Percentiles rank a stretch among this genome's conserved stretches.
Evolutionary conservation across 2,797 vertebrate genomes (phyloP).

Genomic region (Agapornis canus): DNA sequence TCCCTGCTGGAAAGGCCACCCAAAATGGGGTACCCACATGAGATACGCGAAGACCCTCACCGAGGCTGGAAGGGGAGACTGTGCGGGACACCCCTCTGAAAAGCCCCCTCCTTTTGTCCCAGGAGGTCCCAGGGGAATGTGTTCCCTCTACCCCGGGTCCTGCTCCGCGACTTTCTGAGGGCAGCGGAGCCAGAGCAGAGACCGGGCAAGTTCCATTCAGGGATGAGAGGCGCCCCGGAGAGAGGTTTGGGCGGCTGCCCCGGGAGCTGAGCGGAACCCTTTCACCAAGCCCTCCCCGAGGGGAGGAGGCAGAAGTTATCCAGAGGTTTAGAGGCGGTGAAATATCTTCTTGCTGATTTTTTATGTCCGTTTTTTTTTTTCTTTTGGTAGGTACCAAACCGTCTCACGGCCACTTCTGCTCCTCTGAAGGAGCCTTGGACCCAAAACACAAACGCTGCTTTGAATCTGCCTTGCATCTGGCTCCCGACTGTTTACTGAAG

Average conservation of each 20-base stretch:
- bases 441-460: fast-evolving
- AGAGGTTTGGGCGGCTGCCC: background rate
- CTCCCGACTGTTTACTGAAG: background rate
- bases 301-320: background rate
- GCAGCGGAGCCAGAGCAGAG: background rate
- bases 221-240: fast-evolving
- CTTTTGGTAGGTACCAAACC: background rate
- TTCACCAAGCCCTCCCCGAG: background rate
- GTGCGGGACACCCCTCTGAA: background rate
- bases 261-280: fast-evolving
- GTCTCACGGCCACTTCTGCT: background rate
- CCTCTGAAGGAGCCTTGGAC: background rate
- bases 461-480: background rate
- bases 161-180: fast-evolving
- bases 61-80: fast-evolving
- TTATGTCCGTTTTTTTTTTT: background rate
- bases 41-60: background rate
- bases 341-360: background rate
- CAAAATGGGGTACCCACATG: fast-evolving
- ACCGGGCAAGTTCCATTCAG: fast-evolving
- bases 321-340: fast-evolving
- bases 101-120: fast-evolving
- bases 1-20: background rate
- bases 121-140: fast-evolving
- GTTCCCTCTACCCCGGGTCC: fast-evolving